Conservation (phyloP, 2,113 vertebrate genomes). For the Collichthys lucidus region DNA sequence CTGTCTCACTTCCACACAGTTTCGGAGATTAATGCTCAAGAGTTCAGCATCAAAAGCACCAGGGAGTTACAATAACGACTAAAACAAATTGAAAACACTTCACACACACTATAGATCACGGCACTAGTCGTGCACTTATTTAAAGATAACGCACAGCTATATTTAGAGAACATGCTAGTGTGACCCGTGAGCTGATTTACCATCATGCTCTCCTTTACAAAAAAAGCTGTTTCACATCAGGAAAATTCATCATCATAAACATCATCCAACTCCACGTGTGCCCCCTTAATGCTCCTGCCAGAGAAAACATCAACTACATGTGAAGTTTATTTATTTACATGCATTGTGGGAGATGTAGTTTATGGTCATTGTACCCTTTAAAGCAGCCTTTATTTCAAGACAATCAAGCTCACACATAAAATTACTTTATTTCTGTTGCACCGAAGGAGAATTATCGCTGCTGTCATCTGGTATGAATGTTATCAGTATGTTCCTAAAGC, state of each 20-base stretch:
- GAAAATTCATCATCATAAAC: slow-evolving; percentile 56
- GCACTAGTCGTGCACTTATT: neutral
- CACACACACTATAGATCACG: neutral
- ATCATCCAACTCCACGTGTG: slow-evolving; percentile 24
- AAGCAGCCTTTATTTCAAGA: no score
- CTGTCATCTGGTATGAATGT: slow-evolving; percentile 19
- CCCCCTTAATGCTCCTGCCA: slow-evolving; percentile 3
- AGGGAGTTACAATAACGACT: slow-evolving; percentile 32
- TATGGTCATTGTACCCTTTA: no score
- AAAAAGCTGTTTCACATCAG: slow-evolving; percentile 6
- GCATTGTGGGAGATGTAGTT: no score
- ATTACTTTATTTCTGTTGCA: neutral
- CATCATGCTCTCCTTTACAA: neutral
- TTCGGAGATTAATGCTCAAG: slow-evolving; percentile 42
- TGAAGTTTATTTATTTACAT: neutral
- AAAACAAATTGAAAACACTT: slow-evolving; percentile 25
- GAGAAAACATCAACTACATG: slow-evolving; percentile 40
- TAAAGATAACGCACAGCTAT: neutral
- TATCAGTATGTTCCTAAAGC: neutral
- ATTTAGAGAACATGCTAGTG: slow-evolving; percentile 21
- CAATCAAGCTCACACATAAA: no score
- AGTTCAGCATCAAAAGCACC: neutral
- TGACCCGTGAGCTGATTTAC: slow-evolving; percentile 28
- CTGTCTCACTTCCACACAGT: slow-evolving; percentile 14
- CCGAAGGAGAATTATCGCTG: neutral